Percentiles rank a stretch among this genome's conserved stretches.
Evolutionary conservation across 1,140 invertebrate species (phyloP).

Genomic region (Listronotus oregonensis): DNA sequence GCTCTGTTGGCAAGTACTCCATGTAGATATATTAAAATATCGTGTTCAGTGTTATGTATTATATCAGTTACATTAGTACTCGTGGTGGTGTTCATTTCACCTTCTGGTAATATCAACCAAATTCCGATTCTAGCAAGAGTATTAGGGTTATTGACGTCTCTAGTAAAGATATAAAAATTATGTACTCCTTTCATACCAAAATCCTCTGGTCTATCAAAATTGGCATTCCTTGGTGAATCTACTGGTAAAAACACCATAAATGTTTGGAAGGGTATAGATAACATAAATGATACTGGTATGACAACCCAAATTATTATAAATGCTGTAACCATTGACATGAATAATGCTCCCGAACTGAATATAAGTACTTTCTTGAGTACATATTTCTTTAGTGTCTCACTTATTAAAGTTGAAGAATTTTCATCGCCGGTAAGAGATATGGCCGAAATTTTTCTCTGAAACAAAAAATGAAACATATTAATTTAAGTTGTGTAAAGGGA

Average conservation of each 20-base stretch:
- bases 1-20: conserved; percentile 47
- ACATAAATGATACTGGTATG: conserved; percentile 47
- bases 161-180: conserved; percentile 46
- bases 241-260: conserved; percentile 32
- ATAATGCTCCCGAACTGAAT: not conserved
- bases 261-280: conserved; percentile 43
- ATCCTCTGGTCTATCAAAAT: conserved; percentile 39
- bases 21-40: conserved; percentile 47
- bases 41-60: conserved; percentile 27
- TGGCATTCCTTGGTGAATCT: conserved; percentile 28
- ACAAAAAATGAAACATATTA: not conserved
- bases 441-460: conserved; percentile 7
- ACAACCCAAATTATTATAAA: conserved; percentile 41
- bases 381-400: not conserved
- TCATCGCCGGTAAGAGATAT: conserved; percentile 4
- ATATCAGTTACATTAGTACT: conserved; percentile 29
- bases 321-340: not conserved
- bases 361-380: not conserved
- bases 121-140: conserved; percentile 41
- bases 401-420: not conserved
- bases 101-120: conserved; percentile 46
- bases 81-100: conserved; percentile 30
- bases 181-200: conserved; percentile 35
- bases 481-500: too few relatives aligned
- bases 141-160: conserved; percentile 31